These are phyloP conservation scores for Rhynchopsitta pachyrhyncha DNA, from an alignment of 2,113 vertebrate genomes.

Conservation along the genomic window DNA sequence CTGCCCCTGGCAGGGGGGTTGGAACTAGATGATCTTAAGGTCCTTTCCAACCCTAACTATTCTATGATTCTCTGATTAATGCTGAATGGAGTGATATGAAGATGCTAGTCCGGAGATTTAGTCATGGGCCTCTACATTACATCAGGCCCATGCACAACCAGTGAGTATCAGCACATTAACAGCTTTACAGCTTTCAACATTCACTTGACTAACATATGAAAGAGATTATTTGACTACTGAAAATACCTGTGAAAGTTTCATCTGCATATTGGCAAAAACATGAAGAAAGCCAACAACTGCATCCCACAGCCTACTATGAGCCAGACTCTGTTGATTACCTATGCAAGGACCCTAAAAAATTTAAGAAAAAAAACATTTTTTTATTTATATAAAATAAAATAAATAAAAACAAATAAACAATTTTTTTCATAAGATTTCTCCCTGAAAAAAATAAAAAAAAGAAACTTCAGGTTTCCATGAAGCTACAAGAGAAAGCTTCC, in stretches of 20 bases:
- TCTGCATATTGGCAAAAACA: constrained; percentile 99
- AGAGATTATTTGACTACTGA: constrained; percentile 27
- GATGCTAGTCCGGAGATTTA: neutral
- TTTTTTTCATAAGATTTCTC: neutral
- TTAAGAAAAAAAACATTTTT: neutral
- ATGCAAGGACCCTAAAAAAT: constrained; percentile 88
- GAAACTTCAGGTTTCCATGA: neutral
- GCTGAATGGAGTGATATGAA: neutral
- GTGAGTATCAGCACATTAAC: neutral
- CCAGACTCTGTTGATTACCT: constrained; percentile 96
- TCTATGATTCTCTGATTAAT: neutral
- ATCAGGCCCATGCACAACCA: neutral
- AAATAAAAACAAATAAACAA: neutral
- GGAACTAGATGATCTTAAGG: no score
- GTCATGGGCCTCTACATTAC: neutral
- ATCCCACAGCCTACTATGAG: constrained; percentile 95
- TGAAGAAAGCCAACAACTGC: constrained; percentile 97
- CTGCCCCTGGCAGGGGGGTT: no score
- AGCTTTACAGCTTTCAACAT: neutral
- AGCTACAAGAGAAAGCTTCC: neutral
- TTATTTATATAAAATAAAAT: neutral
- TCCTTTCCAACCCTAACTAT: no score
- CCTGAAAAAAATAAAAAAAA: neutral
- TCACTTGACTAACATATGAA: neutral
- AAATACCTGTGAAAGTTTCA: constrained; percentile 97